phyloP scores from a whole-genome alignment of 2,113 vertebrate species.

The Galemys pyrenaicus region DNA sequence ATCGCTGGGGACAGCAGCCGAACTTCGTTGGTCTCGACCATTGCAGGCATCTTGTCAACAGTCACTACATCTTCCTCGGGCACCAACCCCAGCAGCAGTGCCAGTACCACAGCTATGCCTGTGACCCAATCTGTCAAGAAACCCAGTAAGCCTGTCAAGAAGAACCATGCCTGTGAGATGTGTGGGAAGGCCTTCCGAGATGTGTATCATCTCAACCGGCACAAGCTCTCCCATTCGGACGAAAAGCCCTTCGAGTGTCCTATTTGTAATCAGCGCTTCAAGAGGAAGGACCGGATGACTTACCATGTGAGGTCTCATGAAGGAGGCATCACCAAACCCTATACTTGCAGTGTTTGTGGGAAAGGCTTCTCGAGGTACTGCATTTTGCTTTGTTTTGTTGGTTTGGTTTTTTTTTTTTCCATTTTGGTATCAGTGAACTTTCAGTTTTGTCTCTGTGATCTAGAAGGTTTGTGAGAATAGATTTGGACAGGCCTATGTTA shows the following conservation, averaged over 20 bases:
- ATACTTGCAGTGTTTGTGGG: slow-evolving; percentile 98
- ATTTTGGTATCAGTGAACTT: slow-evolving; percentile 22
- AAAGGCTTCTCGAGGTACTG: slow-evolving; percentile 98
- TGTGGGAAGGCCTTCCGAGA: slow-evolving; percentile 98
- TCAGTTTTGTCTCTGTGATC: slow-evolving; percentile 39
- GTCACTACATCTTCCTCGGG: slow-evolving; percentile 95
- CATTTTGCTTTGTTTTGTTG: slow-evolving; percentile 66
- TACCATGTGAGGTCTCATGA: slow-evolving; percentile 98
- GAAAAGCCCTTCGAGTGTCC: slow-evolving; percentile 99
- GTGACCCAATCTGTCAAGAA: slow-evolving; percentile 91
- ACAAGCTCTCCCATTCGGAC: slow-evolving; percentile 98
- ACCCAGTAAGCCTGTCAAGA: slow-evolving; percentile 96
- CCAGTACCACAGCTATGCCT: slow-evolving; percentile 87
- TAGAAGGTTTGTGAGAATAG: slow-evolving; percentile 32
- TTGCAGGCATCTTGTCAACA: slow-evolving; percentile 95
- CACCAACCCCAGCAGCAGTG: slow-evolving; percentile 89
- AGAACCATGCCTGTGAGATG: slow-evolving; percentile 99
- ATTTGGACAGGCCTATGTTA: slow-evolving; percentile 70
- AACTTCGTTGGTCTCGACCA: slow-evolving; percentile 94
- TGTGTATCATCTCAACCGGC: slow-evolving; percentile 97
- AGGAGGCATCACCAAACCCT: slow-evolving; percentile 97
- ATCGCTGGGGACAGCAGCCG: slow-evolving; percentile 93
- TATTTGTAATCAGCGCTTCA: slow-evolving; percentile 98
- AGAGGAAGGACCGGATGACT: slow-evolving; percentile 99
- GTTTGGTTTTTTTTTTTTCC: slow-evolving; percentile 59